phyloP scores from a whole-genome alignment of 2,888 invertebrate species.

The Callinectes sapidus region DNA sequence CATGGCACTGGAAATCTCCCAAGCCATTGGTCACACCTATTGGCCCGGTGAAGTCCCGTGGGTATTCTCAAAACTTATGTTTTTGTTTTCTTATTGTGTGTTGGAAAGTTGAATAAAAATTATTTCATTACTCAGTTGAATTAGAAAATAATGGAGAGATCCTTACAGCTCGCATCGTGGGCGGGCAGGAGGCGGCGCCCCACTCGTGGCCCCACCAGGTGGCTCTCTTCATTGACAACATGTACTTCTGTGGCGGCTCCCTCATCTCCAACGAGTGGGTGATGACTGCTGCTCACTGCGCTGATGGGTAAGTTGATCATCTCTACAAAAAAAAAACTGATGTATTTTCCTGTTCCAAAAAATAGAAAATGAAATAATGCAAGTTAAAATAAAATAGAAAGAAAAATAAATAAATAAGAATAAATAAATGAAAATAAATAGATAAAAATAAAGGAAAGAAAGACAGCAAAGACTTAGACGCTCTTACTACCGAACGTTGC shows the following conservation, averaged over 20 bases:
- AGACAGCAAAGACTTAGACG: background rate
- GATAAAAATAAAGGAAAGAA: background rate
- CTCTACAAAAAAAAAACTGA: background rate
- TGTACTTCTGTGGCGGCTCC: constrained; percentile 19
- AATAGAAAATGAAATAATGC: background rate
- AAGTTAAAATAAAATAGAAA: too few species aligned
- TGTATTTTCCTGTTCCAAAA: background rate
- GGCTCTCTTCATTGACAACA: constrained; percentile 15
- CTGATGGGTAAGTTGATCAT: background rate
- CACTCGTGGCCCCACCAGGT: constrained; percentile 30
- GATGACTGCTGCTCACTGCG: constrained; percentile 19
- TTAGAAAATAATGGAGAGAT: background rate
- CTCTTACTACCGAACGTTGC: background rate
- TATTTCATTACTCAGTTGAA: background rate
- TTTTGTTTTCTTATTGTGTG: background rate
- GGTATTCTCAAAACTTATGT: background rate
- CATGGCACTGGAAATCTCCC: constrained; percentile 15
- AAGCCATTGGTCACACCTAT: background rate
- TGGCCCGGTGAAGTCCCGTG: background rate
- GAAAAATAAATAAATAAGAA: too few species aligned
- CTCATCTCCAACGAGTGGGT: constrained; percentile 29
- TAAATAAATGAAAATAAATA: too few species aligned
- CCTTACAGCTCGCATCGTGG: constrained; percentile 26
- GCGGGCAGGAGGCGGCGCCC: background rate
- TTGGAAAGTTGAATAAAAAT: background rate